phyloP scores from a whole-genome alignment of 2,888 invertebrate species.

The Marronus borbonicus region DNA sequence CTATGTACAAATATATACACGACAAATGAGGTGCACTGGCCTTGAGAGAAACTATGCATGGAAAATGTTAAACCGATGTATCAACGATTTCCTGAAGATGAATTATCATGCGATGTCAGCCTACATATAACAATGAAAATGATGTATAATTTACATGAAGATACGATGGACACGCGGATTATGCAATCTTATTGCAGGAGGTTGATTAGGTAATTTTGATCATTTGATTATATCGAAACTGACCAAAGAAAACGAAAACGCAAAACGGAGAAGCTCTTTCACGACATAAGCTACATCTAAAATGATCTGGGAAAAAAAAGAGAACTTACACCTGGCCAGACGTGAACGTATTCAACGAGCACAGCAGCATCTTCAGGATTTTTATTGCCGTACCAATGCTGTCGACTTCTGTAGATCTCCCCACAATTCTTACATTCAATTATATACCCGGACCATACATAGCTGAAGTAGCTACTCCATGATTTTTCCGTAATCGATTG shows the following conservation, averaged over 20 bases:
- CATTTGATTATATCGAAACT: too few relatives aligned
- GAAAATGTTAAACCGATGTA: too few relatives aligned
- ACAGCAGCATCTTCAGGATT: slow-evolving; percentile 81
- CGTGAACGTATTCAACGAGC: slow-evolving; percentile 78
- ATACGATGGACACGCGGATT: too few relatives aligned
- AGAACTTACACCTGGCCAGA: slow-evolving; percentile 77
- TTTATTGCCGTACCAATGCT: slow-evolving; percentile 87
- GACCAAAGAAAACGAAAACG: too few relatives aligned
- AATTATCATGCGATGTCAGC: not conserved
- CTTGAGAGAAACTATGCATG: too few relatives aligned
- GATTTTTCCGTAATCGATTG: slow-evolving; percentile 71
- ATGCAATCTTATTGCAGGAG: too few relatives aligned
- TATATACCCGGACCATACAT: slow-evolving; percentile 85
- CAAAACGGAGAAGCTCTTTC: too few relatives aligned
- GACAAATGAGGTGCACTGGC: not conserved
- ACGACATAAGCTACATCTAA: not conserved
- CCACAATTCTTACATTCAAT: slow-evolving; percentile 85
- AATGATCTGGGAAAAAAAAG: not conserved
- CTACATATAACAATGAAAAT: not conserved
- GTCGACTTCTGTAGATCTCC: slow-evolving; percentile 80
- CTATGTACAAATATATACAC: slow-evolving; percentile 35
- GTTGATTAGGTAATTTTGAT: too few relatives aligned
- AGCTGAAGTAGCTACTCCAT: slow-evolving; percentile 81
- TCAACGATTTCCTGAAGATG: too few relatives aligned
- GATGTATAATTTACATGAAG: too few relatives aligned